Base-by-base conservation (phyloP, 2,888 invertebrate species). In the Acleris sparsana region DNA sequence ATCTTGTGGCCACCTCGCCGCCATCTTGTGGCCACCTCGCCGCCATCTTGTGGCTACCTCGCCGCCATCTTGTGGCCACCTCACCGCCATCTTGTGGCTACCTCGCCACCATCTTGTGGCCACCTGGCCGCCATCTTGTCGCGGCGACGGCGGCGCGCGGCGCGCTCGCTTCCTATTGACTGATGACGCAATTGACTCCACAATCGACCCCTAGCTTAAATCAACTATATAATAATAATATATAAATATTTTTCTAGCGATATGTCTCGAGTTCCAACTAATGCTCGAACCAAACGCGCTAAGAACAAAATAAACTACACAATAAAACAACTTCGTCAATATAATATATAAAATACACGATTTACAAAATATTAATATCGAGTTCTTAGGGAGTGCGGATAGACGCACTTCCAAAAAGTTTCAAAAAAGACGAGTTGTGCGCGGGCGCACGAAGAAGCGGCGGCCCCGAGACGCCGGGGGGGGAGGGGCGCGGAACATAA, bases 281-380 rank as follows among this genome's bases (percentile, higher is more conserved):
- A 85, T 83, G 88, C 88, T 78, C 60, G 39, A 66, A 72, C 80
- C 77, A 70, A 80, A 77, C 85, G 81, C 74, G 88, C 86, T 85
- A 86, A 80, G 74, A 75, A 80, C 84, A 78, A 75, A 69, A 81
- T 65, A 67, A 73, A 78, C 80, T 84, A 85, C 74, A 74, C 79
- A 83, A 78, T 73, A 76, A 84, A 86, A 84, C 76, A 73, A 85
- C 70, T 68, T 75, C n/a, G 63, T 85, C 77, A 88, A 87, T 88
- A 87, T 83, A 86, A 87, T 87, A 87, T 92, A 92, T 89, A 91
- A 90, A 91, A 89, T 91, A 92, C 85, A 87, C 84, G 79, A 79
- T 86, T 86, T 89, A 91, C 85, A 92, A 91, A 91, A 90, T 89
- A 89, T 87, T 78, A 59, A 80, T 80, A 80, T 84, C 84, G 77